Evolutionary conservation across 2,797 vertebrate genomes (phyloP).

Genomic region (Hafferia zeledoni): DNA sequence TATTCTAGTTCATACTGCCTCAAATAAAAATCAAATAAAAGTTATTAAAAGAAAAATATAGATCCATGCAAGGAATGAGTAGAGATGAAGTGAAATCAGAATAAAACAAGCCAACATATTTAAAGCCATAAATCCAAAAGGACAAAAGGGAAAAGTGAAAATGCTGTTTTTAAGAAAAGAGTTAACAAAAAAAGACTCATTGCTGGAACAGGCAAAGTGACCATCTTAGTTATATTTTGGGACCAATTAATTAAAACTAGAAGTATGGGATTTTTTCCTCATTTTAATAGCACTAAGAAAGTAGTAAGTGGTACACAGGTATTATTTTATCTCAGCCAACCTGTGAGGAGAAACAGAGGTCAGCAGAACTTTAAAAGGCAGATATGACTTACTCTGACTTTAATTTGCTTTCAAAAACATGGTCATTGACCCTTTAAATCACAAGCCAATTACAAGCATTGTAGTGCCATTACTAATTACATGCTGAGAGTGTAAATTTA

Average conservation of each 20-base stretch:
- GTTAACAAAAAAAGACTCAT: not conserved
- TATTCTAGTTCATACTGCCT: not conserved
- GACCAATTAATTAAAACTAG: not conserved
- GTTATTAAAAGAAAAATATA: not conserved
- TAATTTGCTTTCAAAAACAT: conserved; percentile 59
- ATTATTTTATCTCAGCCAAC: not conserved
- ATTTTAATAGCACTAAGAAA: not conserved
- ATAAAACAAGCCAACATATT: not conserved
- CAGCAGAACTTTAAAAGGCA: conserved; percentile 36
- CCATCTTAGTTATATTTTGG: not conserved
- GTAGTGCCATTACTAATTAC: conserved; percentile 69
- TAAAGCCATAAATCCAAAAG: not conserved
- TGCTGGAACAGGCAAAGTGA: not conserved
- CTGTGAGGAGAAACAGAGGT: conserved; percentile 27
- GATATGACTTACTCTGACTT: conserved; percentile 26
- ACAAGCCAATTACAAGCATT: conserved; percentile 63
- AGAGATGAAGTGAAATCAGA: not conserved
- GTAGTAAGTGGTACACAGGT: not conserved
- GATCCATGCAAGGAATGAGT: not conserved
- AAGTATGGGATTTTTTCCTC: not conserved
- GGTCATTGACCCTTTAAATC: conserved; percentile 68
- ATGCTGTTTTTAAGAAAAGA: not conserved
- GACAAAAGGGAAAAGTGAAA: not conserved
- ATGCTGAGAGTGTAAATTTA: conserved; percentile 66
- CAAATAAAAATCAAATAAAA: not conserved